Conservation (phyloP, 1,140 invertebrate species). For the Drosophila suzukii region DNA sequence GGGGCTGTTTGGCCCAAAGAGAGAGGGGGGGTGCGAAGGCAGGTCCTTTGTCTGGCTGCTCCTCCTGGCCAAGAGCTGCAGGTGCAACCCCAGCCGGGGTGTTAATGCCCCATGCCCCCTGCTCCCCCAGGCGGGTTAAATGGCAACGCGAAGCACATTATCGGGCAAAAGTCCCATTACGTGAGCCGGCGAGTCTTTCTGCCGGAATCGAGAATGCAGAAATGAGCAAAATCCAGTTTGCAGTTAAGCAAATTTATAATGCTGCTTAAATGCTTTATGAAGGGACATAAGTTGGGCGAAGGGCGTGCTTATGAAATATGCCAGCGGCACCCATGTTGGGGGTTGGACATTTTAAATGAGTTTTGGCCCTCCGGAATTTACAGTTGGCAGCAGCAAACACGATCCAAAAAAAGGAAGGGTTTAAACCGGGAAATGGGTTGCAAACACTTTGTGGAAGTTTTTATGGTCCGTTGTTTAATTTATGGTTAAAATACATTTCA, state of each 20-base stretch:
- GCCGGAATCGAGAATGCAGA: constrained; percentile 27
- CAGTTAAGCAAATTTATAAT: constrained; percentile 73
- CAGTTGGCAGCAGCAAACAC: constrained; percentile 31
- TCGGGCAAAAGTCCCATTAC: constrained; percentile 41
- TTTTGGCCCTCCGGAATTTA: constrained; percentile 62
- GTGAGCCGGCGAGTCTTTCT: constrained; percentile 26
- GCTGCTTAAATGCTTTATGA: constrained; percentile 76
- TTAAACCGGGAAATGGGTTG: constrained; percentile 31
- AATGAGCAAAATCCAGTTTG: constrained; percentile 61
- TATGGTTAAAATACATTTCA: constrained; percentile 77
- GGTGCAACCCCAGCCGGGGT: constrained; percentile 16
- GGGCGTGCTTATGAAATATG: constrained; percentile 56
- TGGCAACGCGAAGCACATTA: constrained; percentile 41
- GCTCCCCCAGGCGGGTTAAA: constrained; percentile 14
- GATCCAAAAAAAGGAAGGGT: constrained; percentile 18
- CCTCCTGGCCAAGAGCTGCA: constrained; percentile 13
- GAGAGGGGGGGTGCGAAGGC: background rate
- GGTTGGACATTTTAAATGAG: constrained; percentile 67
- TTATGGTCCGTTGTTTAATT: constrained; percentile 80
- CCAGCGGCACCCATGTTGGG: constrained; percentile 9
- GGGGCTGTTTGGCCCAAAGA: background rate
- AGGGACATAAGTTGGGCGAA: constrained; percentile 64
- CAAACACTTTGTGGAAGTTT: constrained; percentile 77
- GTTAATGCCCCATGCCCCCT: constrained; percentile 26
- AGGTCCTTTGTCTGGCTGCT: constrained; percentile 23